Percentiles rank a stretch among this genome's conserved stretches.
These are phyloP conservation scores for Erebia aethiops DNA, from an alignment of 2,888 invertebrate species.

Conservation along the genomic window DNA sequence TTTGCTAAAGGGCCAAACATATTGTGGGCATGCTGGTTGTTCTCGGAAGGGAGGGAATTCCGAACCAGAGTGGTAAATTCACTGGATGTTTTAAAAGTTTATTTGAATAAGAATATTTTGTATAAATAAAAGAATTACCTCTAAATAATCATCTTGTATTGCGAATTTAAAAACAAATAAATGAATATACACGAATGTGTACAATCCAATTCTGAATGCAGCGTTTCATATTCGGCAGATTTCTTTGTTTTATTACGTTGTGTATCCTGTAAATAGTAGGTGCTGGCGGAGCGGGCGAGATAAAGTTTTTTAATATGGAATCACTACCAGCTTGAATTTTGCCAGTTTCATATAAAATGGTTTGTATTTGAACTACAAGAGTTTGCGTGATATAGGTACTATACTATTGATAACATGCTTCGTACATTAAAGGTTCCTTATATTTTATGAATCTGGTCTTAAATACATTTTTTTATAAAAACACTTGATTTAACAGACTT, in stretches of 20 bases:
- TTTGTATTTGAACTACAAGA: not conserved
- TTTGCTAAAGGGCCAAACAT: too few relatives aligned
- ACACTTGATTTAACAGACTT: too few relatives aligned
- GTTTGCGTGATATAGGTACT: not conserved
- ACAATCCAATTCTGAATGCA: conserved; percentile 10
- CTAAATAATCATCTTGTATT: too few relatives aligned
- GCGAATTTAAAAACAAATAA: too few relatives aligned
- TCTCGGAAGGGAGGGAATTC: too few relatives aligned
- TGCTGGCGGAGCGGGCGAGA: conserved; percentile 14
- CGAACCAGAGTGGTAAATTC: too few relatives aligned
- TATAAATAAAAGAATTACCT: too few relatives aligned
- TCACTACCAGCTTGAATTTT: conserved; percentile 18
- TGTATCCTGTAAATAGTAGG: conserved; percentile 27
- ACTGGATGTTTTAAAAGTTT: too few relatives aligned
- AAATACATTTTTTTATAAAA: too few relatives aligned
- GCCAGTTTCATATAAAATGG: conserved; percentile 5
- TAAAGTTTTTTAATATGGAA: conserved; percentile 36
- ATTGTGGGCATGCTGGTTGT: too few relatives aligned
- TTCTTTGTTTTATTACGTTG: conserved; percentile 32
- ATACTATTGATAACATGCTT: not conserved
- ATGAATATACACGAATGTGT: not conserved
- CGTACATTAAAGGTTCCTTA: not conserved
- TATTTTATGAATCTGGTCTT: too few relatives aligned
- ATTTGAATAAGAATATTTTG: too few relatives aligned
- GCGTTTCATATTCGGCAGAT: conserved; percentile 25